Percentiles rank a stretch among this genome's conserved stretches.
These are phyloP conservation scores for Halichoerus grypus DNA, from an alignment of 2,113 vertebrate species.

Conservation along the genomic window DNA sequence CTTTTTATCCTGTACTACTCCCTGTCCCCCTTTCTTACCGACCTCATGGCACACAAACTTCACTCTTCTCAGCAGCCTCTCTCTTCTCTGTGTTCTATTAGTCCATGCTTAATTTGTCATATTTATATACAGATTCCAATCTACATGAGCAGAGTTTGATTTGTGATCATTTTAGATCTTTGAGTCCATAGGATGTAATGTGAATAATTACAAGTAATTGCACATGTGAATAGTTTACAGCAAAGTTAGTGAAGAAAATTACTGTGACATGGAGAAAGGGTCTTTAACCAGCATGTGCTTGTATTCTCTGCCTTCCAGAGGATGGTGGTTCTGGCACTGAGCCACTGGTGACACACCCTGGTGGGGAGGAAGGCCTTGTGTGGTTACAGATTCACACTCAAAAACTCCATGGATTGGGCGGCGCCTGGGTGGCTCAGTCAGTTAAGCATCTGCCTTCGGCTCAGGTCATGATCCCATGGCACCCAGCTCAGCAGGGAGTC, in stretches of 20 bases:
- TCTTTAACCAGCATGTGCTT: not conserved
- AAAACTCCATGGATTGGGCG: not conserved
- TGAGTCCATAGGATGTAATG: not conserved
- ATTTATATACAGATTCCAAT: not conserved
- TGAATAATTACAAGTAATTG: not conserved
- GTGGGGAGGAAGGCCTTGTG: not conserved
- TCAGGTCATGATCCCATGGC: too few relatives aligned
- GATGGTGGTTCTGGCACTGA: not conserved
- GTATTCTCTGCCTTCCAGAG: not conserved
- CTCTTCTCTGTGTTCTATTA: not conserved
- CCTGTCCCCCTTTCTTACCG: not conserved
- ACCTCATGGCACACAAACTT: not conserved
- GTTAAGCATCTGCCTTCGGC: too few relatives aligned
- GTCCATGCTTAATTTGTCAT: not conserved
- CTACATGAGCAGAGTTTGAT: not conserved
- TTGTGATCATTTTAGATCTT: not conserved
- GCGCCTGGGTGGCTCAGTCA: too few relatives aligned
- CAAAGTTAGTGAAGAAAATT: not conserved
- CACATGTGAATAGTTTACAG: not conserved
- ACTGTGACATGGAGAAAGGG: not conserved
- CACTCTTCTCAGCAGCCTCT: not conserved
- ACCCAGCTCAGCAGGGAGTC: too few relatives aligned
- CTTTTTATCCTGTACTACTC: not conserved
- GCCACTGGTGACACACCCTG: not conserved
- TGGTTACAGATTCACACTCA: not conserved